Base-by-base conservation (phyloP, 1,140 invertebrate genomes). In the Sesamia nonagrioides region DNA sequence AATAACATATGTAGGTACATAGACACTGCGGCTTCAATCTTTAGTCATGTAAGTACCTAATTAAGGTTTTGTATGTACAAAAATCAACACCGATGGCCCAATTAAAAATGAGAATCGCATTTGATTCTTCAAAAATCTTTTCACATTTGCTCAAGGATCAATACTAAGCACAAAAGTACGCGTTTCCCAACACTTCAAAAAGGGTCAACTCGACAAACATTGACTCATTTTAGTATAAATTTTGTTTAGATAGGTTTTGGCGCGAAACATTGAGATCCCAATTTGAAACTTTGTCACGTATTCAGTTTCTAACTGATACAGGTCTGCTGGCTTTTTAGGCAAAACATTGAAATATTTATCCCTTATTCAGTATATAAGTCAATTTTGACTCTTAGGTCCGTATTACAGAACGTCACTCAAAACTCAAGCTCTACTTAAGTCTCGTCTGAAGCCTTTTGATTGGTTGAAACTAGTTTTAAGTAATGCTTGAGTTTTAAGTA, bases 181-280 rank as follows among this genome's bases (percentile, higher is more conserved):
- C 33, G 7, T 37, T 37, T 13, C 11, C 17, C 52, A 6, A 56
- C 37, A 72, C 52, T 54, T 72, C 33, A n/a, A n/a, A 72, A 72
- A 72, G 69, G 69, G 52, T 50, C 37, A 18, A 42, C 69, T 56
- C 40, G 33, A 56, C 52, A 72, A 72, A 56, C 50, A 72, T 56
- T 13, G n/a, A 35, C 48, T 72, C 68, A 54, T 72, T 72, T 72
- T 37, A 37, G 15, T 42, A 15, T 56, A 54, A 56, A 72, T 54
- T 72, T 72, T 72, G 69, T 72, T 72, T 72, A 21, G 37, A 27
- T 56, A 72, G 52, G 69, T 71, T 52, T 52, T 4, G 33, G 33
- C 13, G 18, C 40, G 9, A 56, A 72, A 56, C 13, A 56, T 54
- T 56, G 69, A 37, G 48, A 56, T 21, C 27, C 27, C 6, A 40